phyloP scores from a whole-genome alignment of 2,113 vertebrate species.

The Genyomyrus donnyi region DNA sequence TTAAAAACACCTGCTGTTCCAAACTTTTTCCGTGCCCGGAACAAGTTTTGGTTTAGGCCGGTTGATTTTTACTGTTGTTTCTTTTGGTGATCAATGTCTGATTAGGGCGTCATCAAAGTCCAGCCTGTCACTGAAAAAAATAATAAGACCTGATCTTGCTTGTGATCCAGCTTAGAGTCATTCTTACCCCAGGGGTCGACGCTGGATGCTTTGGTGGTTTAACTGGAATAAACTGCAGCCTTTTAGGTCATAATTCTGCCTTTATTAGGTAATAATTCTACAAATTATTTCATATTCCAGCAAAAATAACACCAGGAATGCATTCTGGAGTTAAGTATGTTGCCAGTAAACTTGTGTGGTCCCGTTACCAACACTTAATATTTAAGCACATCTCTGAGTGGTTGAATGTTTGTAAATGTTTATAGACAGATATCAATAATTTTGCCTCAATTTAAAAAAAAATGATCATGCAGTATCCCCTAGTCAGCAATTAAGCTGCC shows the following conservation, averaged over 20 bases:
- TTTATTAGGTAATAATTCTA: neutral
- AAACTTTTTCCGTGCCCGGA: neutral
- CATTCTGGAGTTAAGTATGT: neutral
- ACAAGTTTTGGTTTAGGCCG: neutral
- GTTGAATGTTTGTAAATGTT: neutral
- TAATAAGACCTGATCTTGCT: neutral
- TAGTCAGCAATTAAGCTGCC: neutral
- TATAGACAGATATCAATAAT: neutral
- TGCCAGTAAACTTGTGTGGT: neutral
- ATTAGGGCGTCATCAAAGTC: neutral
- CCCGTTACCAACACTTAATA: neutral
- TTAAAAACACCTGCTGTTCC: neutral
- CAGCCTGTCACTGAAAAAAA: neutral
- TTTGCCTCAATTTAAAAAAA: neutral
- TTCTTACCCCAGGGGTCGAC: neutral
- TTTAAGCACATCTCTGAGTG: neutral
- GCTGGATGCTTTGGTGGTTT: neutral
- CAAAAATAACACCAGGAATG: neutral
- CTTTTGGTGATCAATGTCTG: neutral
- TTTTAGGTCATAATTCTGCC: neutral
- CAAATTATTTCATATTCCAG: neutral
- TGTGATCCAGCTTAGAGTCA: neutral
- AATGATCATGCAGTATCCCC: neutral
- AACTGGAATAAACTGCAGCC: neutral
- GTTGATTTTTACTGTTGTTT: neutral